Evolutionary conservation across 1,140 invertebrate genomes (phyloP), one percentile per base, ranked within the genome.

Genomic region (Odontomachus brunneus): DNA sequence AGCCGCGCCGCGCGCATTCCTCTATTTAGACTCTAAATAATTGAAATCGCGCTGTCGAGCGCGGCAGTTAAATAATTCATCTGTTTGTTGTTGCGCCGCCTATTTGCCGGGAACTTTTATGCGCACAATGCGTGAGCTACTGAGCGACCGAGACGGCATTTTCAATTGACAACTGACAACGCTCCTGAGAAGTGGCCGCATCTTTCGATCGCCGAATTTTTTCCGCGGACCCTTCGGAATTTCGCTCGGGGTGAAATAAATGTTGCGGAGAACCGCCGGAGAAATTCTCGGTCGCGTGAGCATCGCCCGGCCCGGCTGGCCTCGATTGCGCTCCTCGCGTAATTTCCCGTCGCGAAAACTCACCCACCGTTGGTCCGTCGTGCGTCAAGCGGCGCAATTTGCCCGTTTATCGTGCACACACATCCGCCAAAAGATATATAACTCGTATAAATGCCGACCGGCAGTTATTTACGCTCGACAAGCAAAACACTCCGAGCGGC

Each of bases 391-490:
- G 9, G 9, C 44, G 22, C 38, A 80, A 80, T 69, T 57, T 80
- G n/a, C 51, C 65, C 67, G 24, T 73, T 78, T 83, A 78, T 74
- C 24, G 44, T 24, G 55, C 24, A 38, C 26, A 60, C 53, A 33
- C n/a, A 17, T 12, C 24, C n/a, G n/a, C n/a, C n/a, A n/a, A n/a
- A n/a, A n/a, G 65, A 57, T 57, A 86, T 65, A 65, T 74, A 84
- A 89, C 48, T 80, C 55, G 59, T 19, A 67, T 65, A 88, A 88
- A 85, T 88, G 62, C 53, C 49, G 29, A 29, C n/a, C 24, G 12
- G 51, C 26, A 82, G 87, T 89, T 84, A 89, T 84, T 80, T 84
- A 76, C 71, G 65, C 60, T 71, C 78, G 82, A 73, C 48, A 86
- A 89, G 51, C 71, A 55, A 53, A 86, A 83, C 57, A 89, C 86